Percentiles rank a stretch among this genome's conserved stretches.
phyloP scores from a whole-genome alignment of 2,113 vertebrate genomes.

The Cromileptes altivelis region DNA sequence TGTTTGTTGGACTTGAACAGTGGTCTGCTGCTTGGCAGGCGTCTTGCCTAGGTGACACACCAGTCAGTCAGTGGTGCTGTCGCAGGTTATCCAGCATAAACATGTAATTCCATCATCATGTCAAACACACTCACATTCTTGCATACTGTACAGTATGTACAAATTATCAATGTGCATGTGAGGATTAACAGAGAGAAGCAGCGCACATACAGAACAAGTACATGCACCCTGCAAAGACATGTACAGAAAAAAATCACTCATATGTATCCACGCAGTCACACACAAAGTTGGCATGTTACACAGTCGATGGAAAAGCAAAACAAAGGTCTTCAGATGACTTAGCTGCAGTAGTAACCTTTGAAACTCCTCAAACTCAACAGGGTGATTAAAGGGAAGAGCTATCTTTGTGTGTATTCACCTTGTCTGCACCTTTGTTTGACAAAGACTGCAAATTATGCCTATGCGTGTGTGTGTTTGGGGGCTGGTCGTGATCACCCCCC shows the following conservation, averaged over 20 bases:
- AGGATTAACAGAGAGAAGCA: background rate
- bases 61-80: no score
- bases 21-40: no score
- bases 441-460: slow-evolving; percentile 30
- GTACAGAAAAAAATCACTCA: background rate
- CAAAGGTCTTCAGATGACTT: slow-evolving; percentile 14
- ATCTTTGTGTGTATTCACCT: slow-evolving; percentile 37
- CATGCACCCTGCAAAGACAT: no score
- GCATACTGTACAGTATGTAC: no score
- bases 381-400: slow-evolving; percentile 19
- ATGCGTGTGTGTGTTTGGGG: background rate
- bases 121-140: no score
- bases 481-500: background rate
- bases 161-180: no score
- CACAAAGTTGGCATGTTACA: background rate
- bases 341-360: slow-evolving; percentile 51
- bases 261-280: background rate
- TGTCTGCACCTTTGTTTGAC: slow-evolving; percentile 46
- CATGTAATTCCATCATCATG: no score
- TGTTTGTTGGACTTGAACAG: no score
- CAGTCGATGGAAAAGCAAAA: slow-evolving; percentile 11
- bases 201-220: background rate
- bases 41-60: no score
- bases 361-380: slow-evolving; percentile 44
- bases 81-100: no score